Conservation (phyloP, 2,797 vertebrate genomes). For the Astyanax mexicanus region DNA sequence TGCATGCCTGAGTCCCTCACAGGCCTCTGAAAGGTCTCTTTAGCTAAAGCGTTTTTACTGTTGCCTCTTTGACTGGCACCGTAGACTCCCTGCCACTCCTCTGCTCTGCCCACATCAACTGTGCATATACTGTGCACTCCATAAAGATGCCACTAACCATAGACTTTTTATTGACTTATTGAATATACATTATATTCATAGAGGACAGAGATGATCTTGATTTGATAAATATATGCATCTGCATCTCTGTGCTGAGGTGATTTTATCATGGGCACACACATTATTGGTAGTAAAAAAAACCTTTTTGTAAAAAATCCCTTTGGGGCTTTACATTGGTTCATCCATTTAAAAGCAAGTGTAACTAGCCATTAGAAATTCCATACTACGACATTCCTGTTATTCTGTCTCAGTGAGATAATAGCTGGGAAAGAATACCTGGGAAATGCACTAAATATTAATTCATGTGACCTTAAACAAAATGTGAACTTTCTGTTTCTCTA, state of each 20-base stretch:
- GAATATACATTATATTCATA: no score
- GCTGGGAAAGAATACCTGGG: not conserved
- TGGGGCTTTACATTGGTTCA: no score
- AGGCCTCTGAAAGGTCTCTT: constrained; percentile 8
- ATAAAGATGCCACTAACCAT: not conserved
- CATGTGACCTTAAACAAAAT: not conserved
- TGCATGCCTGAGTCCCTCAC: constrained; percentile 12
- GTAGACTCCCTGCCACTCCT: not conserved
- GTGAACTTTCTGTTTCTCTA: not conserved
- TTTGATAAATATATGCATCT: not conserved
- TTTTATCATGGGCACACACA: no score
- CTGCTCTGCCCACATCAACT: not conserved
- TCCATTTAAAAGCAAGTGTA: no score
- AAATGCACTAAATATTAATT: not conserved
- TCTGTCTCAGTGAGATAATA: not conserved
- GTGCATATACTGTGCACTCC: not conserved
- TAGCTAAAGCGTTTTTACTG: not conserved
- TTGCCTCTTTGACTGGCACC: not conserved
- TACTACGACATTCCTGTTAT: no score
- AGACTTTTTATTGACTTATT: no score
- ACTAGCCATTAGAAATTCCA: no score
- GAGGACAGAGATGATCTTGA: not conserved
- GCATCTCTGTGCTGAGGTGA: not conserved
- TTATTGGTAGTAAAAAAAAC: no score
- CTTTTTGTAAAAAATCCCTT: no score